Evolutionary conservation across 2,888 invertebrate species (phyloP), one percentile per base, ranked within the genome.

Genomic region (Coleophora flavipennella): DNA sequence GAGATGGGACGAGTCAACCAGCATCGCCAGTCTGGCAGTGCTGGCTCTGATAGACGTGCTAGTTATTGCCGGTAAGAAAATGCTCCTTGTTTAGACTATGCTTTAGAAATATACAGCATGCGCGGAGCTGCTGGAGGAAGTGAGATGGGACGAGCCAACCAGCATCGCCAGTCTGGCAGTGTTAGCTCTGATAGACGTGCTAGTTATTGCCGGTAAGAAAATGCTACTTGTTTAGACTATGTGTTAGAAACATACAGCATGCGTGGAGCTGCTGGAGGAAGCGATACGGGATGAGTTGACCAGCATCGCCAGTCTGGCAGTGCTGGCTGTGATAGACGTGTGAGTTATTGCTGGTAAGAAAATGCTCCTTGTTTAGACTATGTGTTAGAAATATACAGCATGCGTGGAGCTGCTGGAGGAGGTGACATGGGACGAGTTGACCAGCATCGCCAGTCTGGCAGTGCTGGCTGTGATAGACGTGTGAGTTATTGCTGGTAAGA

Each of bases 11-110:
- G 92, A 93, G 74, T 91, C 93, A 51, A 85, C 88, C 68, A 90
- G 91, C 71, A 84, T 95, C 64, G 87, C 89, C 59, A 92, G 92
- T 65, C 87, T 95, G 62, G 90, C 92, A 59, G 86, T 92, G 59
- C 87, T 94, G 50, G 91, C 91, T 48, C 88, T 94, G 56, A 93
- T 97, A 67, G 93, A 95, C 76, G 90, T 96, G 37, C 89, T 95
- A 70, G 96, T 97, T 50, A 92, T 97, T 50, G 90, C 93, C 42
- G 97, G 80, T 81, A 36, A 60, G 92, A 40, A 3, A 29, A 29
- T 10, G n/a, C 20, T 20, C 20, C 6, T 20, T 20, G 20, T 3
- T 20, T 20, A 20, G n/a, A n/a, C n/a, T n/a, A 91, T 90, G 90
- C 90, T 89, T 87, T 88, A 93, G 87, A 93, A 94, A 88, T 92